Evolutionary conservation across 2,888 invertebrate species (phyloP), one percentile per base, ranked within the genome.

Genomic region (Heteromurus nitidus): DNA sequence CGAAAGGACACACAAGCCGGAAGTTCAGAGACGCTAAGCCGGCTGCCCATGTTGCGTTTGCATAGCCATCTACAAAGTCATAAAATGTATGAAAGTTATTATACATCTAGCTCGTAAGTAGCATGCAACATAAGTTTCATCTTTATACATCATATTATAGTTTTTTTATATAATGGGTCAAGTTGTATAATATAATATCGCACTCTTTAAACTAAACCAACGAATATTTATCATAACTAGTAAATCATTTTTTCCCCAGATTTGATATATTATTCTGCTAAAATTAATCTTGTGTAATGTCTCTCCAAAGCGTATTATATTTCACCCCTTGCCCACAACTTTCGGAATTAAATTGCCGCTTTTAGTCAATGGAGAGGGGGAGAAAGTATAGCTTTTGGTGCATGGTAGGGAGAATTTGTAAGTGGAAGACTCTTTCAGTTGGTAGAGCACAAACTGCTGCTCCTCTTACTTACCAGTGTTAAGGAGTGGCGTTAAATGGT

Each of bases 21-120:
- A 88, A 89, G 80, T 89, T 88, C 22, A 86, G 82, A 1, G 88
- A 88, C 3, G 84, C 80, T 3, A 89, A 82, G n/a, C 87, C 88
- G 20, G 82, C 84, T 3, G 89, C 88, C 89, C 89, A 89, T 0
- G 86, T 85, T 7, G 87, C 87, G 72, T 87, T 87, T 2, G 86
- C 86, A 7, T 85, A 72, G 5, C 86, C 86, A 74, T 87, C 85
- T 86, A 42, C 36, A 75, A 64, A 68, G n/a, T n/a, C 11, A 47
- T n/a, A n/a, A 36, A 36, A 36, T 36, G 13, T 36, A 47, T 47
- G 47, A n/a, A n/a, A n/a, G n/a, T n/a, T n/a, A n/a, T n/a, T n/a
- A n/a, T n/a, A n/a, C n/a, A n/a, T n/a, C n/a, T n/a, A n/a, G n/a
- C n/a, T n/a, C n/a, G n/a, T n/a, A n/a, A n/a, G n/a, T n/a, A n/a